Conservation (phyloP, 2,888 invertebrate species). For the Macaria liturata region DNA sequence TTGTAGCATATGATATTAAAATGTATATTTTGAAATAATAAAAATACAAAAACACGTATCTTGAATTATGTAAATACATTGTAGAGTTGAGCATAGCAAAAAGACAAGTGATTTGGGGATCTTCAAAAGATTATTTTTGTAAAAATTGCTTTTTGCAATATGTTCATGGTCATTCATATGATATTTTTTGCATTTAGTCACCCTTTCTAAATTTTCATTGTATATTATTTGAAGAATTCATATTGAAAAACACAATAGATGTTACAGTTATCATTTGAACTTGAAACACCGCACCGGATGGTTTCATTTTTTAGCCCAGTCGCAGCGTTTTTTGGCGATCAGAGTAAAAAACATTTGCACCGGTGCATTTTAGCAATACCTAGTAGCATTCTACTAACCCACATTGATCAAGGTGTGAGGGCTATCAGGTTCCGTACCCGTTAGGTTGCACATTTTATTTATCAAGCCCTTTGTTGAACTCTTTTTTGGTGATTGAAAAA, state of each 20-base stretch:
- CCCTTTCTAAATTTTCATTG: conserved; percentile 21
- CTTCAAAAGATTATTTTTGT: too few species aligned
- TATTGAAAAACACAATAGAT: conserved; percentile 24
- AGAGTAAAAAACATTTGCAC: conserved; percentile 62
- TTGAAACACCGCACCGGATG: conserved; percentile 64
- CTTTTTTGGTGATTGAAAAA: conserved; percentile 61
- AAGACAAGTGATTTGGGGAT: too few species aligned
- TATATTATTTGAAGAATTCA: neutral
- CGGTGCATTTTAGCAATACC: conserved; percentile 47
- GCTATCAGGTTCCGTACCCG: conserved; percentile 77
- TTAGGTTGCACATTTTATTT: conserved; percentile 59
- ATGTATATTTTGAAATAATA: too few species aligned
- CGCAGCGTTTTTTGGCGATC: conserved; percentile 68
- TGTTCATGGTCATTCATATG: too few species aligned
- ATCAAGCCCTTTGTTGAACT: conserved; percentile 62
- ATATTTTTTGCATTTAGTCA: conserved; percentile 10
- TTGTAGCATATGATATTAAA: too few species aligned
- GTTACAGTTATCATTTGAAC: conserved; percentile 34
- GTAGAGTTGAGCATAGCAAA: too few species aligned
- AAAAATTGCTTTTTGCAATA: too few species aligned
- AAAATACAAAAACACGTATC: too few species aligned
- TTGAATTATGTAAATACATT: too few species aligned
- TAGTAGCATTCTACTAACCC: conserved; percentile 71
- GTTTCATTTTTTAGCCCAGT: conserved; percentile 60
- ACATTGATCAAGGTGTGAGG: conserved; percentile 80